A percentile compares a stretch with the other conserved stretches of the same genome.
Conservation (phyloP, 2,888 invertebrate species). For the Sympetrum striolatum region DNA sequence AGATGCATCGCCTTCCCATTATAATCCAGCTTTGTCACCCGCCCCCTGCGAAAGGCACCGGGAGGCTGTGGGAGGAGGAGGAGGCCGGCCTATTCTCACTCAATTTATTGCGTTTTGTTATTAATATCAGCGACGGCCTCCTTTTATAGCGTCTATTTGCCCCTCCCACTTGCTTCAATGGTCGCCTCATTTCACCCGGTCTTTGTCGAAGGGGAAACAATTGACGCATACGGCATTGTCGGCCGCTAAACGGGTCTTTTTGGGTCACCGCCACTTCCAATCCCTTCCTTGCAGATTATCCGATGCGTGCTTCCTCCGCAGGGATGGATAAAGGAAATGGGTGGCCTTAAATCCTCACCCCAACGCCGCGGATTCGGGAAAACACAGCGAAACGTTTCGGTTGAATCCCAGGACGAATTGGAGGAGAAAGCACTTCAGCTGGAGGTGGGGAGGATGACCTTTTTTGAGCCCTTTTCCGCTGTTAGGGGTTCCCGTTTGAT, state of each 20-base stretch:
- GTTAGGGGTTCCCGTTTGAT: background rate
- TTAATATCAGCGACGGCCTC: background rate
- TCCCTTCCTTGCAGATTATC: background rate
- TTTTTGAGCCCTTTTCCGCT: background rate
- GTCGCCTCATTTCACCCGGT: background rate
- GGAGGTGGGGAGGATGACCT: background rate
- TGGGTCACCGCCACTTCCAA: background rate
- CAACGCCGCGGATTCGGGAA: background rate
- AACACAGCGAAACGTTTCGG: background rate
- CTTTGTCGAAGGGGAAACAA: background rate
- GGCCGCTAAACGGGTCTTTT: background rate
- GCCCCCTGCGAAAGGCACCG: background rate
- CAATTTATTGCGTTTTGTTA: background rate
- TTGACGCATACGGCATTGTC: background rate
- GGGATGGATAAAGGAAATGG: no score
- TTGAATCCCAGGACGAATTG: background rate
- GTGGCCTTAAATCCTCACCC: background rate
- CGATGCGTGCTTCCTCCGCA: background rate
- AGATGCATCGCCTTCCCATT: slow-evolving; percentile 21
- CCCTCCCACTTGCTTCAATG: background rate
- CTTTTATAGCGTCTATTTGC: background rate
- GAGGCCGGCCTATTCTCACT: background rate
- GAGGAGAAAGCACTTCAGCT: background rate
- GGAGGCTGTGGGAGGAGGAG: background rate
- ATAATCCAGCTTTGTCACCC: background rate